Evolutionary conservation across 2,113 vertebrate species (phyloP).

Genomic region (Alosa alosa): DNA sequence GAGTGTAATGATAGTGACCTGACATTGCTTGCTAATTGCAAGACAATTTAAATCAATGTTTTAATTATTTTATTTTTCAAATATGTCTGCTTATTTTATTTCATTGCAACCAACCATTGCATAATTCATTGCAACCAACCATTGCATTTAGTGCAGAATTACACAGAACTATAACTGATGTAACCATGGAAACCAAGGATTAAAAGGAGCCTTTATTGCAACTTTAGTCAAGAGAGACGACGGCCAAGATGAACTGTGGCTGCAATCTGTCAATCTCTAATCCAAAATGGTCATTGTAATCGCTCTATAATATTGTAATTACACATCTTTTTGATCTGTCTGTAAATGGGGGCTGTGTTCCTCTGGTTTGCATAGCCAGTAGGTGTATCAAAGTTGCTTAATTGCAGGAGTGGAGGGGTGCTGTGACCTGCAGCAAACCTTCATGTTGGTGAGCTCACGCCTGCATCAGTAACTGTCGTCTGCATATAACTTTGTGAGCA

Average conservation of each 20-base stretch:
- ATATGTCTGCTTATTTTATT: constrained; percentile 46
- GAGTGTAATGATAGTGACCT: not conserved
- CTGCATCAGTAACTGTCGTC: not conserved
- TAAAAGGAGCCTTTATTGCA: constrained; percentile 44
- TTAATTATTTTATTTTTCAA: not conserved
- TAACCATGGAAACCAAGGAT: constrained; percentile 57
- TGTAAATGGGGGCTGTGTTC: not conserved
- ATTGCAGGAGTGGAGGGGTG: not conserved
- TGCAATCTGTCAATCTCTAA: constrained; percentile 44
- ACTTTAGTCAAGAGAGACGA: constrained; percentile 50
- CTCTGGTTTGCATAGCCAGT: not conserved
- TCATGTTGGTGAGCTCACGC: not conserved
- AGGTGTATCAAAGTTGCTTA: constrained; percentile 2
- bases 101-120: constrained; percentile 29
- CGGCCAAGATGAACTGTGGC: constrained; percentile 40
- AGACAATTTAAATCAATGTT: not conserved
- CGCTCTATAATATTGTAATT: constrained; percentile 26
- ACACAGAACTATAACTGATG: constrained; percentile 45
- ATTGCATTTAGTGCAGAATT: constrained; percentile 45
- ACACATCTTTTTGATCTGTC: constrained; percentile 1
- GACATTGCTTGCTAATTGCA: not conserved
- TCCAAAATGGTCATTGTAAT: constrained; percentile 35
- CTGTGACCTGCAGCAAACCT: not conserved
- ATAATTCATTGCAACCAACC: constrained; percentile 11
- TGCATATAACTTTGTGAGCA: not conserved